Evolutionary conservation across 2,113 vertebrate species (phyloP), one percentile per base, ranked within the genome.

Genomic region (Scortum barcoo): DNA sequence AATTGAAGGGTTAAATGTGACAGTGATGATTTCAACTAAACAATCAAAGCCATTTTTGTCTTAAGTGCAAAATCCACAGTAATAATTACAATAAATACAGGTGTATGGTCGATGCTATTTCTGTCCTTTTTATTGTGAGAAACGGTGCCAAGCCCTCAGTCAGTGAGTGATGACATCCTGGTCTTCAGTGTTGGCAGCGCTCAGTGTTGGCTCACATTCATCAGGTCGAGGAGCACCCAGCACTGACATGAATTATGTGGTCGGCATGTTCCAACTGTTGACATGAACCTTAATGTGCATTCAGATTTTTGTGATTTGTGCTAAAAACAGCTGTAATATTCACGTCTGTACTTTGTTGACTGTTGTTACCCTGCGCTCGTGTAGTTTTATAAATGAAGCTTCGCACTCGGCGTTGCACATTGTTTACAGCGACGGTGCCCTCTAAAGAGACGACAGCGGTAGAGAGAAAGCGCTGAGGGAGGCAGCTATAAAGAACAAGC

Each of bases 401-500:
- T 60, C 28, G 4, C 22, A 5, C 44, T 72, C 60, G 50, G 42
- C 20, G 42, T 50, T 22, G 2, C 69, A 36, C n/a, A 17, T 58
- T 58, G n/a, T 81, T 42, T 70, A 53, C 19, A 50, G 33, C 51
- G 33, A 38, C 28, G 33, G 22, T 56, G 26, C 46, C 66, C 44
- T 79, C 24, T 61, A 12, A 57, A 58, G 40, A 50, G 56, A 16
- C 6, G 12, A 57, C 72, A 66, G 24, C 58, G 20, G 44, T 56
- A 62, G 33, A 54, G 12, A 46, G 56, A 44, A 44, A 24, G 53
- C 2, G 5, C 36, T 33, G 67, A 57, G 60, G 26, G 58, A 80
- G n/a, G 57, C 54, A 61, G 51, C 63, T 69, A 51, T 67, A 46
- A 76, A 46, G 4, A 36, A 44, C 16, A 2, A 4, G 17, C 40